Base-by-base conservation (phyloP, 1,140 invertebrate genomes). In the Onthophagus taurus region DNA sequence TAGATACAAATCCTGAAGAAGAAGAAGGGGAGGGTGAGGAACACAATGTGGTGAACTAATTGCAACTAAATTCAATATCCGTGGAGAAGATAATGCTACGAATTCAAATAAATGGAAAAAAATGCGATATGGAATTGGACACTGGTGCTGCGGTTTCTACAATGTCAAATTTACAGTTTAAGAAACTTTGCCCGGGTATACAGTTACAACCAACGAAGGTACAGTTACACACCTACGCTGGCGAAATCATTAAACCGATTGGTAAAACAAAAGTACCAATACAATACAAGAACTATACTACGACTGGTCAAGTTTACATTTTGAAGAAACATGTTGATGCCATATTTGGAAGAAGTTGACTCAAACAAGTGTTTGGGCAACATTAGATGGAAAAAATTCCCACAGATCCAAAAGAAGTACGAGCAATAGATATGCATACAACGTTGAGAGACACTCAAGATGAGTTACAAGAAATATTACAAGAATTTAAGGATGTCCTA, bases 91-190 rank as follows among this genome's bases (percentile, higher is more conserved):
- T 29, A 41, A 26, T 41, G 38, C 29, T 41, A 14, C 23, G 11
- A 16, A 23, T 41, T 12, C 21, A 29, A 4, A 26, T 24, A 12
- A 41, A 41, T 16, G 26, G 26, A 9, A 26, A 12, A n/a, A 41
- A 41, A 24, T 41, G 38, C 11, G 17, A 41, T 20, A 41, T 41
- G 38, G 6, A 41, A 29, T 24, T 41, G 21, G n/a, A 41, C 29
- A 29, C 38, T 12, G 21, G 38, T 13, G 23, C 38, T 13, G 1
- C 38, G 29, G 21, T 24, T 17, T 41, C 23, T 2, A 41, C 38
- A n/a, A n/a, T n/a, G n/a, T n/a, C n/a, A n/a, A n/a, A n/a, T n/a
- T n/a, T n/a, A n/a, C n/a, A n/a, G n/a, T n/a, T n/a, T n/a, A n/a
- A n/a, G n/a, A n/a, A n/a, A n/a, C n/a, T 26, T 4, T 26, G 21